Conservation (phyloP, 2,113 vertebrate species). For the Solea senegalensis region DNA sequence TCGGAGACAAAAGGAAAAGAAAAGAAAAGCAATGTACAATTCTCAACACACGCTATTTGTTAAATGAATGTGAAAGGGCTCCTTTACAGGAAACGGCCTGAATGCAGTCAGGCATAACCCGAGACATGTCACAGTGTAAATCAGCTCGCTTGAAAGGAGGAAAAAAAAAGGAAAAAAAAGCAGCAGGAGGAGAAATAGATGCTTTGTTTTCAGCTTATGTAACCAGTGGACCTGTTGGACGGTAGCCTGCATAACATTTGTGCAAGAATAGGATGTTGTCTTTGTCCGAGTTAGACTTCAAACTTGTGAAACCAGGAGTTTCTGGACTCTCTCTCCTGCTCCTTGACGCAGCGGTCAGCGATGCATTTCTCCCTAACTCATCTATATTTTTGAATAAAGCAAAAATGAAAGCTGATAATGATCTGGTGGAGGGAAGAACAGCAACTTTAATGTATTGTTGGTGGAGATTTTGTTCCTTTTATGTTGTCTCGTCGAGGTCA, state of each 20-base stretch:
- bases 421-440: slow-evolving; percentile 6
- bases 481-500: slow-evolving; percentile 41
- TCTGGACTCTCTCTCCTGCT: slow-evolving; percentile 12
- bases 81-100: slow-evolving; percentile 70
- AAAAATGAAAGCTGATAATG: slow-evolving; percentile 16
- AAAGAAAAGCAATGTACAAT: no score
- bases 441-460: slow-evolving; percentile 23
- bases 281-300: slow-evolving; percentile 49
- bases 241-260: slow-evolving; percentile 73
- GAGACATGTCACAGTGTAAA: slow-evolving; percentile 72
- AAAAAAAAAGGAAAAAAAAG: slow-evolving; percentile 6
- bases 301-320: slow-evolving; percentile 44
- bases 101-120: slow-evolving; percentile 66
- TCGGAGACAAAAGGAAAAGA: background rate
- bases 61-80: slow-evolving; percentile 47
- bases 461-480: slow-evolving; percentile 40
- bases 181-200: slow-evolving; percentile 59
- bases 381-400: background rate
- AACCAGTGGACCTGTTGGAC: slow-evolving; percentile 76
- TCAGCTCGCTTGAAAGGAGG: slow-evolving; percentile 41
- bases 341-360: background rate
- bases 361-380: background rate
- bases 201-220: slow-evolving; percentile 75
- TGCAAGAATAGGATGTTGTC: slow-evolving; percentile 74
- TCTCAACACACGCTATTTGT: slow-evolving; percentile 13